Percentiles rank a stretch among this genome's conserved stretches.
These are phyloP conservation scores for Rissa tridactyla DNA, from an alignment of 2,113 vertebrate species.

Conservation along the genomic window DNA sequence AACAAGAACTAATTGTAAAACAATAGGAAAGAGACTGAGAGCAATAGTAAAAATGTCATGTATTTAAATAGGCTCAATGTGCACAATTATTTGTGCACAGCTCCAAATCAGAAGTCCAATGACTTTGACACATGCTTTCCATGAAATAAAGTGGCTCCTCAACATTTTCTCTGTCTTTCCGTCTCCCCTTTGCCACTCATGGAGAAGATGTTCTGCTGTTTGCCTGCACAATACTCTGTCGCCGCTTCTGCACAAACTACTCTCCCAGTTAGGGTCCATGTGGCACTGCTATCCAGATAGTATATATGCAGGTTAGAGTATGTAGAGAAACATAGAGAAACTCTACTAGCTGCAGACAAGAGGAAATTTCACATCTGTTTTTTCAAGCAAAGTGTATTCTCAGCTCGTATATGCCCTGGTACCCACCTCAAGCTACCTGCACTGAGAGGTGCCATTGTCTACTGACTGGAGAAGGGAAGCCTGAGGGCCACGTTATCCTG, in stretches of 20 bases:
- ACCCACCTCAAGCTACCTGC: neutral
- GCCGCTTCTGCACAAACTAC: neutral
- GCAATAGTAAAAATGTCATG: slow-evolving; percentile 6
- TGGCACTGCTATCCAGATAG: neutral
- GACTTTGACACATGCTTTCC: neutral
- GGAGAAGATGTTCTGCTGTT: neutral
- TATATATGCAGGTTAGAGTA: neutral
- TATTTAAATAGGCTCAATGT: neutral
- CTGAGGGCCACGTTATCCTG: neutral
- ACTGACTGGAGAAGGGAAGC: neutral
- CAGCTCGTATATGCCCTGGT: neutral
- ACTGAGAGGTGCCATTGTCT: neutral
- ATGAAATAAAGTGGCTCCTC: neutral
- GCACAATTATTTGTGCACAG: neutral
- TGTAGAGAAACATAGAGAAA: neutral
- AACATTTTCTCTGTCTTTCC: neutral
- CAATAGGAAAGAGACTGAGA: slow-evolving; percentile 7
- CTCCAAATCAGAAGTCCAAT: neutral
- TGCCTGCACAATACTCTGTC: neutral
- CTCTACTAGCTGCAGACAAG: neutral
- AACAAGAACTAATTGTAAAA: slow-evolving; percentile 14
- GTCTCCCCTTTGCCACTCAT: neutral
- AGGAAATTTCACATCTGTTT: neutral
- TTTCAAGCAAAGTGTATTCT: neutral
- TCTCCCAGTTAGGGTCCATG: neutral